phyloP scores from a whole-genome alignment of 2,888 invertebrate species.

The Sphinx pinastri region DNA sequence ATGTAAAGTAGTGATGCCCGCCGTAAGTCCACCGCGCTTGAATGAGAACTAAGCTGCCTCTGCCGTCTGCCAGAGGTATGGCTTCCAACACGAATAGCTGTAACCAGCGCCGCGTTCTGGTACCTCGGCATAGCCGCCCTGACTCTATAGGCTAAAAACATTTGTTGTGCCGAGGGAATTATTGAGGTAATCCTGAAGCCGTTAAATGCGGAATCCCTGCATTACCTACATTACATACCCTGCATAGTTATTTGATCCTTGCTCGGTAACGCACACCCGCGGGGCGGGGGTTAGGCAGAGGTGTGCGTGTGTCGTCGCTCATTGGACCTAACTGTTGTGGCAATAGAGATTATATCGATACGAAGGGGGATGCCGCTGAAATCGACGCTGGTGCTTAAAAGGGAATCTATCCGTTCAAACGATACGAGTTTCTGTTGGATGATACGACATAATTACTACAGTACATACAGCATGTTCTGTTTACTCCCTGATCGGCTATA shows the following conservation, averaged over 20 bases:
- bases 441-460: slow-evolving; percentile 62
- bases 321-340: slow-evolving; percentile 63
- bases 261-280: slow-evolving; percentile 53
- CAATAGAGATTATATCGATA: slow-evolving; percentile 66
- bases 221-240: slow-evolving; percentile 80
- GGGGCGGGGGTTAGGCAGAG: slow-evolving; percentile 38
- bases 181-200: slow-evolving; percentile 81
- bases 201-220: slow-evolving; percentile 79
- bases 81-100: slow-evolving; percentile 55
- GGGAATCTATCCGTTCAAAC: slow-evolving; percentile 70
- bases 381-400: slow-evolving; percentile 67
- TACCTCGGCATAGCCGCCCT: slow-evolving; percentile 33
- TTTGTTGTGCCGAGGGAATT: slow-evolving; percentile 78
- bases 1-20: slow-evolving; percentile 54
- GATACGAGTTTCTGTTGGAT: slow-evolving; percentile 63
- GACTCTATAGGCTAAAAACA: slow-evolving; percentile 69
- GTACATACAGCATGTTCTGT: slow-evolving; percentile 50
- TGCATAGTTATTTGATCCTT: slow-evolving; percentile 79
- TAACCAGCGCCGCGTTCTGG: slow-evolving; percentile 19
- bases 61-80: slow-evolving; percentile 61
- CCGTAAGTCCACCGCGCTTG: slow-evolving; percentile 63
- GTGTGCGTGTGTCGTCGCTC: slow-evolving; percentile 48
- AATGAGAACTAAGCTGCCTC: slow-evolving; percentile 60
- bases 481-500: slow-evolving; percentile 49
- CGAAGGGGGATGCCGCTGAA: slow-evolving; percentile 52